Evolutionary conservation across 2,888 invertebrate genomes (phyloP), one percentile per base, ranked within the genome.

Genomic region (Cheiracanthium punctorium): DNA sequence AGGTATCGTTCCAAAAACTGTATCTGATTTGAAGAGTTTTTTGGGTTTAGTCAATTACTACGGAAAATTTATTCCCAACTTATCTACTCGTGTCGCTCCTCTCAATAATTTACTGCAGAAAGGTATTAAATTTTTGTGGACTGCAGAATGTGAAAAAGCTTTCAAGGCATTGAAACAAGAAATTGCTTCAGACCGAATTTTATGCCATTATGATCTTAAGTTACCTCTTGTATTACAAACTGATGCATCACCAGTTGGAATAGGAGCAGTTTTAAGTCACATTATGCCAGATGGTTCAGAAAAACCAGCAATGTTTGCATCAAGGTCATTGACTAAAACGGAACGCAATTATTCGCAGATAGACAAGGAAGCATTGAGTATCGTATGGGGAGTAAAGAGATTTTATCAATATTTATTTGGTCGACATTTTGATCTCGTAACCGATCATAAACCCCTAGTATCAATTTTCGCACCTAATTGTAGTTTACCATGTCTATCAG

Each of bases 221-320:
- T 84, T 90, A 84, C 89, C 90, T 4, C 43, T 90, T 10, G 80
- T 79, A 67, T 71, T 91, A 29, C 90, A 91, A 12, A 90, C 90
- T 17, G 91, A 91, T 89, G 91, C 91, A 14, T 90, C 90, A 71
- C 90, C 90, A 10, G 79, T 81, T 32, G 91, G 91, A 30, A 74
- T 91, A 58, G 91, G 91, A 17, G 90, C 92, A 1, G 91, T 91
- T 5, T 75, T 91, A 24, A 90, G 90, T 1, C 91, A 92, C 81
- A 84, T 89, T 32, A 90, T 88, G 72, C 79, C 82, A 30, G 90
- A 92, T 88, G 91, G 91, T n/a, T 82, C 88, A 17, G 91, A 92
- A 81, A 85, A 90, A 87, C 92, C 92, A 2, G 91, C 92, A 37
- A 90, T 90, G 0, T 92, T 91, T 88, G 92, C 91, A 0, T 92